phyloP scores from a whole-genome alignment of 1,140 invertebrate species.

The Megathymus violae region DNA sequence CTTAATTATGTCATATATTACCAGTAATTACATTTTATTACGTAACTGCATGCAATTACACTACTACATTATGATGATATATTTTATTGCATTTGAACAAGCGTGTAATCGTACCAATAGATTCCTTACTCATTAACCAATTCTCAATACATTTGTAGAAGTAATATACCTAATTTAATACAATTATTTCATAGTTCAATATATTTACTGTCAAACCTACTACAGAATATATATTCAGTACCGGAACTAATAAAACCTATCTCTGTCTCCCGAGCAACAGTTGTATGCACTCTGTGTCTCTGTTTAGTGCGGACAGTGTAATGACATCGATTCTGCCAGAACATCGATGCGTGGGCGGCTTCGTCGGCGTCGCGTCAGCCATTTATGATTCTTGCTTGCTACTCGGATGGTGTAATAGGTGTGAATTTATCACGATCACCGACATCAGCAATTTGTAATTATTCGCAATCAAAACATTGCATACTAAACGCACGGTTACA shows the following conservation, averaged over 20 bases:
- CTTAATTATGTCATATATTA: no score
- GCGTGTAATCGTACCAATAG: no score
- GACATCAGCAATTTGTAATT: constrained; percentile 27
- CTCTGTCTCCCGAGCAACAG: not conserved
- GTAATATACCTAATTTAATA: no score
- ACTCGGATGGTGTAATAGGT: constrained; percentile 35
- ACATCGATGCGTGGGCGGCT: constrained; percentile 27
- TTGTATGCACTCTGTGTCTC: constrained; percentile 11
- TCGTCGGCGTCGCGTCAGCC: not conserved
- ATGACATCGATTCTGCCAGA: constrained; percentile 4
- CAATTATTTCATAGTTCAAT: no score
- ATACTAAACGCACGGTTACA: not conserved
- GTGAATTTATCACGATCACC: constrained; percentile 32
- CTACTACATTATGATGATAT: no score
- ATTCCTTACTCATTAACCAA: no score
- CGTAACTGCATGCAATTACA: no score
- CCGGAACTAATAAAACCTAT: not conserved
- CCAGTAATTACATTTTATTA: no score
- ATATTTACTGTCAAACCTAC: no score
- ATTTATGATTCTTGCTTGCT: constrained; percentile 29
- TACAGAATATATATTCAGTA: not conserved
- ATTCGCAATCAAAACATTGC: constrained; percentile 19
- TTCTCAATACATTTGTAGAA: no score
- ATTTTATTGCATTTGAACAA: no score
- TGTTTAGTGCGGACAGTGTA: constrained; percentile 16